Evolutionary conservation across 1,140 invertebrate species (phyloP), one percentile per base, ranked within the genome.

Genomic region (Drosophila truncata): DNA sequence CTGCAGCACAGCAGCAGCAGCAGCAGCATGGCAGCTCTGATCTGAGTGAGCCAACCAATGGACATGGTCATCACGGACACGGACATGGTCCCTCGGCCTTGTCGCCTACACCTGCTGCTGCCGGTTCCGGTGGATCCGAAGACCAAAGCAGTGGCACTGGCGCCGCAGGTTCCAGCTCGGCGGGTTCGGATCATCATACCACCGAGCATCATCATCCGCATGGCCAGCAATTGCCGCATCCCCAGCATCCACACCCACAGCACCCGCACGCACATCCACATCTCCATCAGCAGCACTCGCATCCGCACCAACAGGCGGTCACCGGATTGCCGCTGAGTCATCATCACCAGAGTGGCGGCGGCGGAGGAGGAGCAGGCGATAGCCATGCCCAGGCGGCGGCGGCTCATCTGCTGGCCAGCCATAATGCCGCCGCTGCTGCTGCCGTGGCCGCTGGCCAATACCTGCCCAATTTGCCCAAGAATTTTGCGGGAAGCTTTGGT

Each of bases 381-480:
- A 80, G 83, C 18, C 90, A 88, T 27, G 86, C 90, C 27, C 90
- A 91, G 61, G 91, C 91, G 27, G 88, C 91, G 27, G 88, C 91
- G 47, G 88, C 91, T 33, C 88, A 91, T 50, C 76, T 92, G 65
- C 72, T 92, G 50, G 91, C 85, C 69, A 92, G 82, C 65, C 87
- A 86, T 47, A 92, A 88, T 87, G 91, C 88, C 7, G 91, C 80
- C 9, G 91, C 91, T 1, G 91, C 85, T 7, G 91, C 91, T 1
- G 91, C 88, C 0, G 91, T 82, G 13, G 91, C 85, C 39, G 91
- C 91, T 13, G 91, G 88, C 8, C 90, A 91, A 52, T 92, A 92
- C 73, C 75, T 92, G 71, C 66, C 66, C 37, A 70, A 70, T 79
- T 63, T 92, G 70, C 91, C 91, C 23, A 92, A 91, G 78, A 92